Evolutionary conservation across 2,113 vertebrate genomes (phyloP).

Genomic region (Chionodraco myersi): DNA sequence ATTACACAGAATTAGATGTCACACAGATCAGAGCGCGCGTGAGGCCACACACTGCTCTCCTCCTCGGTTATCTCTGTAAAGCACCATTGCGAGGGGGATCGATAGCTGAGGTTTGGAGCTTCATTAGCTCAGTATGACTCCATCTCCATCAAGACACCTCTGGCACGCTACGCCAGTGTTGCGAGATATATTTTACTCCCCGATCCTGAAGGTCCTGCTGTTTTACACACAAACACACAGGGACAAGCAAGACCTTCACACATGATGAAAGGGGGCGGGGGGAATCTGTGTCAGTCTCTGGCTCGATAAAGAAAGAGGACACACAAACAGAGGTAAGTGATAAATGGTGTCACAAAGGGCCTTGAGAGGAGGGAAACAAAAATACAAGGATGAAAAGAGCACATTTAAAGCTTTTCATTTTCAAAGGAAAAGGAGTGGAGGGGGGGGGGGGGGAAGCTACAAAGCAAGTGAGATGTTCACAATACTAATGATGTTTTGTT

Average conservation of each 20-base stretch:
- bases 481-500: slow-evolving; percentile 68
- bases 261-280: slow-evolving; percentile 18
- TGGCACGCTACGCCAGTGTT: slow-evolving; percentile 60
- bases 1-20: slow-evolving; percentile 80
- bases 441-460: background rate
- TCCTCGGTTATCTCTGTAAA: slow-evolving; percentile 76
- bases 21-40: slow-evolving; percentile 75
- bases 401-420: slow-evolving; percentile 60
- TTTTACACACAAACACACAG: slow-evolving; percentile 68
- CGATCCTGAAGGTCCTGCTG: slow-evolving; percentile 66
- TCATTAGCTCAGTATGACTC: slow-evolving; percentile 79
- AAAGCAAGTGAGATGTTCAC: slow-evolving; percentile 51
- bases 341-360: slow-evolving; percentile 68
- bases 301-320: slow-evolving; percentile 64
- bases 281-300: slow-evolving; percentile 50
- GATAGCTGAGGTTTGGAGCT: slow-evolving; percentile 77
- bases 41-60: slow-evolving; percentile 73
- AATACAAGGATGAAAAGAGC: slow-evolving; percentile 61
- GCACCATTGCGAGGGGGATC: slow-evolving; percentile 72
- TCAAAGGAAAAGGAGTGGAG: slow-evolving; percentile 39
- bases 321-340: slow-evolving; percentile 69
- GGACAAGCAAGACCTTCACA: slow-evolving; percentile 61
- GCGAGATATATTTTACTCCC: slow-evolving; percentile 67
- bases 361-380: slow-evolving; percentile 46
- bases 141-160: slow-evolving; percentile 75